Conservation (phyloP, 2,113 vertebrate species). For the Cyprinodon variegatus region DNA sequence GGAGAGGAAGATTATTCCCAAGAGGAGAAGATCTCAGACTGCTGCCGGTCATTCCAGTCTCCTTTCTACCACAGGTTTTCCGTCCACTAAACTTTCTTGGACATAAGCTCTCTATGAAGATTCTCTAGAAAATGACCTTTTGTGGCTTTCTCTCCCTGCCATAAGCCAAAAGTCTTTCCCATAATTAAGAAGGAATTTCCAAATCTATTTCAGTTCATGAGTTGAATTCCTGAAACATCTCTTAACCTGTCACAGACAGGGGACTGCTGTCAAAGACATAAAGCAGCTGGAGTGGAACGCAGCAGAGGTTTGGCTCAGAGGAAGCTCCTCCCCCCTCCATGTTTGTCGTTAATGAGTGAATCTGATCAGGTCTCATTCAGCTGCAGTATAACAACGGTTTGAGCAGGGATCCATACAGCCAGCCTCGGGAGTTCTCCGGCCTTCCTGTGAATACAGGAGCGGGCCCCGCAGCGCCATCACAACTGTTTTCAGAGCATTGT, state of each 20-base stretch:
- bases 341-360: background rate
- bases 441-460: slow-evolving; percentile 20
- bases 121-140: too few species aligned
- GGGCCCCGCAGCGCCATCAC: background rate
- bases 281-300: background rate
- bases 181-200: too few species aligned
- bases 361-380: background rate
- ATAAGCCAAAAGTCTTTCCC: too few species aligned
- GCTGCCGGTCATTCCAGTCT: too few species aligned
- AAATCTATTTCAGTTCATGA: background rate
- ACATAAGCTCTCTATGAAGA: too few species aligned
- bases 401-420: background rate
- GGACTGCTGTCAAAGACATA: background rate
- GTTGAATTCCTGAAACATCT: background rate
- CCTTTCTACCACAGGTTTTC: too few species aligned
- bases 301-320: too few species aligned
- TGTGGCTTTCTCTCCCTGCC: too few species aligned
- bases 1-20: too few species aligned
- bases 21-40: too few species aligned
- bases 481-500: slow-evolving; percentile 28
- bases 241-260: too few species aligned
- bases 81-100: too few species aligned
- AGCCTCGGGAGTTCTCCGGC: slow-evolving; percentile 30
- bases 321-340: background rate
- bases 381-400: background rate